Conservation (phyloP, 2,888 invertebrate species). For the Oligia fasciuncula region DNA sequence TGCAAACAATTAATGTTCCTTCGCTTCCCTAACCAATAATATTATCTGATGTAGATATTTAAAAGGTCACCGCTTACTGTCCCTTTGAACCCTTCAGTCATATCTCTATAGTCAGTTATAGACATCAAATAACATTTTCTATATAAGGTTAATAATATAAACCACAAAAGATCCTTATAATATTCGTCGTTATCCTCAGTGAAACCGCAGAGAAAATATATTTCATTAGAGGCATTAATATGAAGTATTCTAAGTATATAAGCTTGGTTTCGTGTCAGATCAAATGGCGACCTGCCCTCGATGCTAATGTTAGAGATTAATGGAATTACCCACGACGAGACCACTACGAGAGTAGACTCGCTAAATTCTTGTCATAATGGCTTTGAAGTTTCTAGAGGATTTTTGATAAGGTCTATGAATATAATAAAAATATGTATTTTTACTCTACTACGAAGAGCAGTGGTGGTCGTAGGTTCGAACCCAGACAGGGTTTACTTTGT, state of each 20-base stretch:
- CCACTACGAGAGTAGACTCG: slow-evolving; percentile 71
- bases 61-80: slow-evolving; percentile 32
- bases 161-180: slow-evolving; percentile 66
- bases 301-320: slow-evolving; percentile 85
- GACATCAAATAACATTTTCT: slow-evolving; percentile 51
- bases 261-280: slow-evolving; percentile 76
- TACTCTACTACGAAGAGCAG: no score
- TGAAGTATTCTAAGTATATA: slow-evolving; percentile 77
- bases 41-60: slow-evolving; percentile 42
- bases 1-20: slow-evolving; percentile 7
- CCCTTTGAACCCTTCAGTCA: slow-evolving; percentile 43
- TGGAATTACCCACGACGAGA: slow-evolving; percentile 80
- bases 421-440: slow-evolving; percentile 19
- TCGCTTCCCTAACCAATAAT: slow-evolving; percentile 18
- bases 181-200: slow-evolving; percentile 70
- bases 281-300: slow-evolving; percentile 83
- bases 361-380: slow-evolving; percentile 77
- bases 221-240: slow-evolving; percentile 80
- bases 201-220: slow-evolving; percentile 72
- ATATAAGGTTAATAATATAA: slow-evolving; percentile 55
- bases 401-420: slow-evolving; percentile 51
- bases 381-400: slow-evolving; percentile 67
- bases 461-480: no score
- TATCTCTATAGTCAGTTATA: slow-evolving; percentile 22
- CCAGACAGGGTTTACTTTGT: no score